These are phyloP conservation scores for Azorinus chamasolen DNA, from an alignment of 2,888 invertebrate species.

Conservation along the genomic window DNA sequence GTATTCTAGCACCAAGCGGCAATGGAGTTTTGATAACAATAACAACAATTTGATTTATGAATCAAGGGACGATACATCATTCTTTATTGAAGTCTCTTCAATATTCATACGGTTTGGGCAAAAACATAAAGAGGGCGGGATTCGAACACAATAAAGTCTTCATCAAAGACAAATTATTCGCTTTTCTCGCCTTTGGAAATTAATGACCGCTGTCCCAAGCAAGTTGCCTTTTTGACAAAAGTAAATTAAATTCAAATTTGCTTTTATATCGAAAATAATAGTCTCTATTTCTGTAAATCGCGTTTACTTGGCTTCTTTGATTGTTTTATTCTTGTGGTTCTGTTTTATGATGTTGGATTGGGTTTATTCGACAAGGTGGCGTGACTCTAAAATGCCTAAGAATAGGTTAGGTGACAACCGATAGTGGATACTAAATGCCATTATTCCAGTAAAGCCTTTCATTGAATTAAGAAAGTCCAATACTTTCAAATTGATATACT, in stretches of 20 bases:
- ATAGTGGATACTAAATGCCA: no score
- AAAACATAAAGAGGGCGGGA: slow-evolving; percentile 43
- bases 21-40: slow-evolving; percentile 24
- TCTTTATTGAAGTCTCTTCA: slow-evolving; percentile 25
- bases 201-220: slow-evolving; percentile 33
- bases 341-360: slow-evolving; percentile 15
- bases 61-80: slow-evolving; percentile 8
- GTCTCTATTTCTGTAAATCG: slow-evolving; percentile 27
- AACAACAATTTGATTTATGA: slow-evolving; percentile 42
- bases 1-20: neutral
- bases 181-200: slow-evolving; percentile 42
- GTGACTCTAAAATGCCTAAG: no score
- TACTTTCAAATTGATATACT: no score
- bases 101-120: slow-evolving; percentile 20
- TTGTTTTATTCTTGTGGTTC: slow-evolving; percentile 36
- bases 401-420: no score
- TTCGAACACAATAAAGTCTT: slow-evolving; percentile 49
- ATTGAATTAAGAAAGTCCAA: no score
- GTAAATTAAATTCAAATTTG: slow-evolving; percentile 66
- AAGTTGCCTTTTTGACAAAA: slow-evolving; percentile 35
- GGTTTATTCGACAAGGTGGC: no score
- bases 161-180: slow-evolving; percentile 65
- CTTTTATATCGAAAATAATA: slow-evolving; percentile 52
- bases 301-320: slow-evolving; percentile 36
- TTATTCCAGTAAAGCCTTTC: no score